Conservation (phyloP, 2,797 vertebrate genomes). For the Vespertilio murinus region DNA sequence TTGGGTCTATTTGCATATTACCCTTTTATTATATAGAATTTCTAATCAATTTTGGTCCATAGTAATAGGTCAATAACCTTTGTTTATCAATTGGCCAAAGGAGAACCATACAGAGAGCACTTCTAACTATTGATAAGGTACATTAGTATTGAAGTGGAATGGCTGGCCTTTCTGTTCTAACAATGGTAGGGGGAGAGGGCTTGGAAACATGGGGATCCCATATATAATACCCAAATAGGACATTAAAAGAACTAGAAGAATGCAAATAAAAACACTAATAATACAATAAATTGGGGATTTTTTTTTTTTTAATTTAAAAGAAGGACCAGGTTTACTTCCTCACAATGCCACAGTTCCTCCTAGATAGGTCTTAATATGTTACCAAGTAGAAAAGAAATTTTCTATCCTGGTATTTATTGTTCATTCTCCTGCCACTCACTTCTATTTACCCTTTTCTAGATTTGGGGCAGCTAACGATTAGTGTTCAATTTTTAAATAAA, state of each 20-base stretch:
- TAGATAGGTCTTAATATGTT: not conserved
- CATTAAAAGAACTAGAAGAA: constrained; percentile 22
- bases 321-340: not conserved
- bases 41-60: not conserved
- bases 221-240: not conserved
- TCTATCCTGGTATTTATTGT: not conserved
- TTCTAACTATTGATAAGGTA: not conserved
- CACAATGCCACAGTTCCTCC: not conserved
- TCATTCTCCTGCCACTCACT: not conserved
- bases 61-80: constrained; percentile 11
- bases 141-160: not conserved
- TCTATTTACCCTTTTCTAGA: constrained; percentile 12
- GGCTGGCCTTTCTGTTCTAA: constrained; percentile 9
- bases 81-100: not conserved
- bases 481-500: not conserved
- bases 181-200: not conserved
- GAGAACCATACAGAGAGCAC: not conserved
- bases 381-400: constrained; percentile 7
- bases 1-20: too few relatives aligned
- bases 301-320: not conserved
- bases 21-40: not conserved
- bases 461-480: not conserved
- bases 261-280: not conserved
- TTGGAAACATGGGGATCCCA: not conserved
- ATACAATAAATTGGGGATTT: not conserved